phyloP scores from a whole-genome alignment of 1,140 invertebrate genomes.

The Brachionus paranguensis region DNA sequence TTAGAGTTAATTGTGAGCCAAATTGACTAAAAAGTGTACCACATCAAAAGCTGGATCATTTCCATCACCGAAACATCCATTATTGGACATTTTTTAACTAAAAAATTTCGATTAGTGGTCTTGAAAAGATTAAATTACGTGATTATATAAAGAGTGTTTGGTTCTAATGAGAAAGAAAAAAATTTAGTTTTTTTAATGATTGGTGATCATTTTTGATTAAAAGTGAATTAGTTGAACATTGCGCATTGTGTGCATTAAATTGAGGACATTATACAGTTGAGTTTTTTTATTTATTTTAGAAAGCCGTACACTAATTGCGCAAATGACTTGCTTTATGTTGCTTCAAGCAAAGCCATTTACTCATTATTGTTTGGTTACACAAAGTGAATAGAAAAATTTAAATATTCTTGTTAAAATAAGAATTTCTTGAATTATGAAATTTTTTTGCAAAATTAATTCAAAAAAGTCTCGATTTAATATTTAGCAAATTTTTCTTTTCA shows the following conservation, averaged over 20 bases:
- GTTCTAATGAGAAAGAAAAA: background rate
- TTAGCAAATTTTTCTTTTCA: background rate
- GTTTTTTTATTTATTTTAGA: background rate
- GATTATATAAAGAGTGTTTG: background rate
- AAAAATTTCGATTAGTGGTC: background rate
- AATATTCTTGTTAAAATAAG: background rate
- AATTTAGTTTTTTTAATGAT: background rate
- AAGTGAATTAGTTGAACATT: background rate
- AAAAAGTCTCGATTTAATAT: background rate
- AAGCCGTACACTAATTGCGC: background rate
- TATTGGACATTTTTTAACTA: background rate
- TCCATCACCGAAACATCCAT: slow-evolving; percentile 13
- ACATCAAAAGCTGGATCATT: background rate
- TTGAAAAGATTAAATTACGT: background rate
- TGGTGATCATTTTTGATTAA: background rate
- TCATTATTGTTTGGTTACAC: background rate
- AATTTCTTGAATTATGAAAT: background rate
- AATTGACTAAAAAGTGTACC: background rate
- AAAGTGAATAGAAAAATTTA: background rate
- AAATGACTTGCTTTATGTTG: background rate
- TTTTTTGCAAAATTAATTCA: background rate
- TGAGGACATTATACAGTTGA: background rate
- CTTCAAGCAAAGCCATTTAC: background rate
- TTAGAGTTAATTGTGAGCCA: background rate
- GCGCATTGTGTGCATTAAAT: background rate